These are phyloP conservation scores for Acridotheres tristis DNA, from an alignment of 2,797 vertebrate genomes.

Conservation along the genomic window DNA sequence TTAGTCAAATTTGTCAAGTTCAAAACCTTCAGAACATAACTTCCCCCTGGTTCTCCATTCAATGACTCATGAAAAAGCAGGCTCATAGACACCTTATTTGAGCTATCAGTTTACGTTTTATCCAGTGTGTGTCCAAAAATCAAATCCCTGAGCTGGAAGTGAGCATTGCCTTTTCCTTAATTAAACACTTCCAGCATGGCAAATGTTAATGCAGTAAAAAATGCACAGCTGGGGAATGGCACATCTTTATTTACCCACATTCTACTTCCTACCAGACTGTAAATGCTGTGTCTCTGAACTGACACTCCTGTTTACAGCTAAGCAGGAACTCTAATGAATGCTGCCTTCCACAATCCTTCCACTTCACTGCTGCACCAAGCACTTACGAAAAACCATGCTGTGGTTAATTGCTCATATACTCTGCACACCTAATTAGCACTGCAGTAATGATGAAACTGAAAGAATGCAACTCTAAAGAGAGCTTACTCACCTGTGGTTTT, in stretches of 20 bases:
- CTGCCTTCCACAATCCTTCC: neutral
- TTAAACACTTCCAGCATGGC: neutral
- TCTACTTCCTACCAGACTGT: neutral
- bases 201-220: neutral
- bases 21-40: neutral
- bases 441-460: neutral
- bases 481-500: constrained; percentile 93
- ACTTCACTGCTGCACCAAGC: neutral
- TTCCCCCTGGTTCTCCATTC: neutral
- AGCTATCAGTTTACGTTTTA: neutral
- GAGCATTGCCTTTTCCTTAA: neutral
- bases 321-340: neutral
- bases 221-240: neutral
- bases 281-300: neutral
- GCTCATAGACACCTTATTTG: neutral
- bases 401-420: neutral
- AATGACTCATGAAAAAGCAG: neutral
- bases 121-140: neutral
- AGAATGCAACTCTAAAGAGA: neutral
- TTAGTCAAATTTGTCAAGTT: neutral
- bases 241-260: neutral
- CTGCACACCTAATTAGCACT: neutral
- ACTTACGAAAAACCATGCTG: neutral
- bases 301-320: neutral
- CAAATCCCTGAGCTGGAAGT: neutral